Base-by-base conservation (phyloP, 2,797 vertebrate genomes). In the Tolypeutes matacus region DNA sequence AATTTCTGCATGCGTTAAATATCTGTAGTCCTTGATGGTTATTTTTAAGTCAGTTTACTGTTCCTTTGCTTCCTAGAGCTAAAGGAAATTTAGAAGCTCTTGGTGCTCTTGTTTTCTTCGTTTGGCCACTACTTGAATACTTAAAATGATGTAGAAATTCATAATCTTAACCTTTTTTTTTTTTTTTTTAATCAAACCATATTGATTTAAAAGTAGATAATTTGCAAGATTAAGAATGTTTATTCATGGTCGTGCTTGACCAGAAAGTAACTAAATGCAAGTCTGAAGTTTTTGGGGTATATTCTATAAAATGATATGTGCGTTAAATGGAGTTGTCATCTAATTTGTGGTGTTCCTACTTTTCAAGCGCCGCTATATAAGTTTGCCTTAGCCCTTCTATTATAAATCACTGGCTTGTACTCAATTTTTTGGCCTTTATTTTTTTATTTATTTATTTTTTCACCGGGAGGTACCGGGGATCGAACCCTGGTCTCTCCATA, bases 381-480 rank as follows among this genome's bases (percentile, higher is more conserved):
- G 97, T 97, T 98, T 98, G 98, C 97, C 96, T 98, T 98, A 97
- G 96, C 94, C 89, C 97, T 98, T 98, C 97, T 97, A 97, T 98
- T 98, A 97, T 98, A 98, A 98, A 98, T 98, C 94, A 91, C 96
- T 97, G 94, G 21, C 96, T 97, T 95, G 49, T 92, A 95, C 97
- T 97, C 95, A 96, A 72, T 46, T 56, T 96, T 97, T 96, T 96
- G 96, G 89, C 96, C 96, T 96, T 98, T 97, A 95, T n/a, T n/a
- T n/a, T n/a, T n/a, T n/a, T n/a, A n/a, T n/a, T n/a, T n/a, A n/a
- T n/a, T n/a, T n/a, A n/a, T n/a, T n/a, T n/a, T n/a, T n/a, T n/a
- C n/a, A n/a, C n/a, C n/a, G n/a, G n/a, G n/a, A n/a, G n/a, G n/a
- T n/a, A n/a, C n/a, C n/a, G n/a, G n/a, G n/a, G n/a, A n/a, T n/a